phyloP scores from a whole-genome alignment of 2,888 invertebrate species.

The Lycaena phlaeas region DNA sequence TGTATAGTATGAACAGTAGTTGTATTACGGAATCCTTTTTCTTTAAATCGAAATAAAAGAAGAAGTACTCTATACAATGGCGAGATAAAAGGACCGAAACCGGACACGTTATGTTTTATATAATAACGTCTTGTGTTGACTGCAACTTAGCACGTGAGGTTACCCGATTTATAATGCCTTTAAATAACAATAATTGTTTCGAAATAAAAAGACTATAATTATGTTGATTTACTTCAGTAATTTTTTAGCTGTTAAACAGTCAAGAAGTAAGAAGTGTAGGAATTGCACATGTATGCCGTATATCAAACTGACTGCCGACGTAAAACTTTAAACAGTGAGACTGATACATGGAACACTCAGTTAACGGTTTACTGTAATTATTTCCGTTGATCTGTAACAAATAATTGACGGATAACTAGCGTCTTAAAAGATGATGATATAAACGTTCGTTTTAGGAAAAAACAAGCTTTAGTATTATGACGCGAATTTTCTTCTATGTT shows the following conservation, averaged over 20 bases:
- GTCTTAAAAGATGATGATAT: slow-evolving; percentile 1
- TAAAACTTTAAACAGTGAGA: neutral
- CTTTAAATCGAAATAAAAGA: neutral
- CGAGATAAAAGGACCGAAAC: neutral
- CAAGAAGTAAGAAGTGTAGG: no score
- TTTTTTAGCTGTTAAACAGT: no score
- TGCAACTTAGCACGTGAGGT: neutral
- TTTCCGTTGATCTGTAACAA: slow-evolving; percentile 8
- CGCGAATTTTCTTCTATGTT: neutral
- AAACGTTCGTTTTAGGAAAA: neutral
- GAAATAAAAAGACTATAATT: neutral
- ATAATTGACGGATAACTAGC: neutral
- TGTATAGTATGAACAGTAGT: neutral
- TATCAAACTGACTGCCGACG: no score
- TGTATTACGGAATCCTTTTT: neutral
- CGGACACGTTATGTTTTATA: no score
- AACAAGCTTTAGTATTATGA: neutral
- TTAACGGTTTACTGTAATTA: slow-evolving; percentile 7
- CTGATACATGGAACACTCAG: slow-evolving; percentile 1
- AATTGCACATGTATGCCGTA: no score
- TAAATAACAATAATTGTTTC: neutral
- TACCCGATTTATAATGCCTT: neutral
- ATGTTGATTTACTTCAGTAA: no score
- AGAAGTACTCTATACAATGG: neutral
- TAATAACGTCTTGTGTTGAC: neutral